These are phyloP conservation scores for Etheostoma spectabile DNA, from an alignment of 2,113 vertebrate species.

Conservation along the genomic window DNA sequence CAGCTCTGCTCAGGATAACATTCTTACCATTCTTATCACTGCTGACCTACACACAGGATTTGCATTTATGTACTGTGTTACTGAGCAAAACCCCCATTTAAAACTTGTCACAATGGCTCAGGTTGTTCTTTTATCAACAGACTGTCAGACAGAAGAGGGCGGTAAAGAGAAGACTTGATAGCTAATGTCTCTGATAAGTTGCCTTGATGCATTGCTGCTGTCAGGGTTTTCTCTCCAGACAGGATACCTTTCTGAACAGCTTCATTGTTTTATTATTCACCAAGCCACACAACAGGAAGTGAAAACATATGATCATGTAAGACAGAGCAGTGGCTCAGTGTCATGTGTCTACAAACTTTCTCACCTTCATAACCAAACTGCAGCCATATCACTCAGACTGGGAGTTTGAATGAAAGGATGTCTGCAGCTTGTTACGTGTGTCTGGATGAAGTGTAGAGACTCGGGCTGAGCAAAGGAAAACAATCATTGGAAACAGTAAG, in stretches of 20 bases:
- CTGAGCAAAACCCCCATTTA: slow-evolving; percentile 1
- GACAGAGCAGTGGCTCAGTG: not conserved
- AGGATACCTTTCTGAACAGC: not conserved
- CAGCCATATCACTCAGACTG: not conserved
- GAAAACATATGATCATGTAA: not conserved
- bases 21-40: not conserved
- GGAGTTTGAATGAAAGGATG: not conserved
- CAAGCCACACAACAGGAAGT: slow-evolving; percentile 7
- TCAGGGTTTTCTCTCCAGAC: not conserved
- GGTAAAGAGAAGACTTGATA: slow-evolving; percentile 30
- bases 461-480: not conserved
- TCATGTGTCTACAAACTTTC: not conserved
- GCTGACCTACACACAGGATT: not conserved
- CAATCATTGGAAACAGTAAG: not conserved
- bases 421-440: not conserved
- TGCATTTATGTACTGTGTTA: not conserved
- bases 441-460: not conserved
- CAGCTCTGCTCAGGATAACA: not conserved
- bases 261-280: not conserved
- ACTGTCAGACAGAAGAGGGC: slow-evolving; percentile 46
- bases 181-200: not conserved
- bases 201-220: not conserved
- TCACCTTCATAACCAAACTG: not conserved
- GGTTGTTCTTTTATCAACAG: not conserved
- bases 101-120: not conserved